A percentile compares a stretch with the other conserved stretches of the same genome.
Conservation (phyloP, 2,888 invertebrate genomes). For the Brachyptera putata region DNA sequence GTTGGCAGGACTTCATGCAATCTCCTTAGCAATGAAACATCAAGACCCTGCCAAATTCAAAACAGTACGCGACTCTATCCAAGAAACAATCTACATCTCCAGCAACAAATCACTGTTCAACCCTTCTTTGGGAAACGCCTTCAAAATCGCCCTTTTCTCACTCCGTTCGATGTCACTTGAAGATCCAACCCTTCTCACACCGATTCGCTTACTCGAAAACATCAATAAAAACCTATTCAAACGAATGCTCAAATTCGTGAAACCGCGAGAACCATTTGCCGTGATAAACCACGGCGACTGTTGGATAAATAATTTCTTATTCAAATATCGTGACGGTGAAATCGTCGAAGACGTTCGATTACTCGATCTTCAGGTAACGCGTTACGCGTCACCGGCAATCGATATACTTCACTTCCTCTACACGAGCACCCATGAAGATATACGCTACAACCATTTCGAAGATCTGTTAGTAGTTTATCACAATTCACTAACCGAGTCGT, state of each 20-base stretch:
- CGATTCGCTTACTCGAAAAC: slow-evolving; percentile 16
- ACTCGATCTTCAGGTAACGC: slow-evolving; percentile 36
- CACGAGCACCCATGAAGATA: slow-evolving; percentile 34
- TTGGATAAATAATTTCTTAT: slow-evolving; percentile 32
- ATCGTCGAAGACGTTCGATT: slow-evolving; percentile 29
- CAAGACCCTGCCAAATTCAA: slow-evolving; percentile 30
- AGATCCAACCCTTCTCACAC: slow-evolving; percentile 17
- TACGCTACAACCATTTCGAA: slow-evolving; percentile 34
- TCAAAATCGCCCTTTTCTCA: slow-evolving; percentile 25
- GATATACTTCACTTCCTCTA: slow-evolving; percentile 37
- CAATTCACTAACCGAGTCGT: slow-evolving; percentile 32
- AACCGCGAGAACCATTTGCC: slow-evolving; percentile 25
- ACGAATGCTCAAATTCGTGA: slow-evolving; percentile 22
- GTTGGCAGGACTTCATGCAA: slow-evolving; percentile 36
- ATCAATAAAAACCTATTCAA: slow-evolving; percentile 20
- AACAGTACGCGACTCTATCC: slow-evolving; percentile 8
- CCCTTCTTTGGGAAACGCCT: slow-evolving; percentile 25
- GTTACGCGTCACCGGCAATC: slow-evolving; percentile 35
- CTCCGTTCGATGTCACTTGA: slow-evolving; percentile 12
- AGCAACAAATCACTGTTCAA: slow-evolving; percentile 24
- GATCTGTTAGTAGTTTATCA: slow-evolving; percentile 37
- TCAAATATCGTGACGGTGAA: slow-evolving; percentile 25
- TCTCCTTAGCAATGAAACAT: slow-evolving; percentile 36
- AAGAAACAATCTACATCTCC: slow-evolving; percentile 25
- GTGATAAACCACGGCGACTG: slow-evolving; percentile 31